Conservation (phyloP, 2,797 vertebrate species). For the Etheostoma nigrum region DNA sequence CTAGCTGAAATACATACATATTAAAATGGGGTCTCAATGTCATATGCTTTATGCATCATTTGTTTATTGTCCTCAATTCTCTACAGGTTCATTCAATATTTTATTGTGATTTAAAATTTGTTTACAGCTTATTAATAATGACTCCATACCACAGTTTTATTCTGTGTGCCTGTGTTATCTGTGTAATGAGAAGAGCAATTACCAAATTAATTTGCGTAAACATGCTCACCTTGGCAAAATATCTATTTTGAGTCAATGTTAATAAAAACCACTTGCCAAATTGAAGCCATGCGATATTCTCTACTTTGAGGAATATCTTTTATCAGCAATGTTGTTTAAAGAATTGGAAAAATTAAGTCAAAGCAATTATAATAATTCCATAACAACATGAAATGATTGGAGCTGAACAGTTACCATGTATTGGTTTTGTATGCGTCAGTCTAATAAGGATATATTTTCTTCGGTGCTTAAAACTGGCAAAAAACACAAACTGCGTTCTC, state of each 20-base stretch:
- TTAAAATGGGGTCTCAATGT: constrained; percentile 90
- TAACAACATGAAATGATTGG: constrained; percentile 20
- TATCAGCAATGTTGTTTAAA: constrained; percentile 27
- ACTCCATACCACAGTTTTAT: constrained; percentile 28
- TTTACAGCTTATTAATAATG: constrained; percentile 53
- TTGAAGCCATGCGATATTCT: constrained; percentile 25
- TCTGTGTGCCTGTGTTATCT: constrained; percentile 43
- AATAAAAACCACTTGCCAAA: constrained; percentile 46
- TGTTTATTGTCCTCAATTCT: constrained; percentile 84
- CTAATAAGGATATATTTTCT: constrained; percentile 1
- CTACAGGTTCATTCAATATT: constrained; percentile 76
- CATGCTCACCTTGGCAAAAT: constrained; percentile 49
- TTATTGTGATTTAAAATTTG: constrained; percentile 59
- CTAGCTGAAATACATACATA: constrained; percentile 93
- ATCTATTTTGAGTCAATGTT: constrained; percentile 46
- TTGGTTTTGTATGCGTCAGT: not conserved
- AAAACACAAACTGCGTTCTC: constrained; percentile 19
- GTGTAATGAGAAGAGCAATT: constrained; percentile 54
- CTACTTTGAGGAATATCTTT: constrained; percentile 27
- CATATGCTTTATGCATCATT: constrained; percentile 87
- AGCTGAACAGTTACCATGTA: constrained; percentile 29
- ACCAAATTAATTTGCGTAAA: constrained; percentile 63
- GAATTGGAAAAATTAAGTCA: constrained; percentile 5
- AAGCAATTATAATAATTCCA: constrained; percentile 31
- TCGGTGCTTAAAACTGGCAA: constrained; percentile 1